phyloP scores from a whole-genome alignment of 92 coral and sea anemone genomes.

The Galaxea fascicularis region DNA sequence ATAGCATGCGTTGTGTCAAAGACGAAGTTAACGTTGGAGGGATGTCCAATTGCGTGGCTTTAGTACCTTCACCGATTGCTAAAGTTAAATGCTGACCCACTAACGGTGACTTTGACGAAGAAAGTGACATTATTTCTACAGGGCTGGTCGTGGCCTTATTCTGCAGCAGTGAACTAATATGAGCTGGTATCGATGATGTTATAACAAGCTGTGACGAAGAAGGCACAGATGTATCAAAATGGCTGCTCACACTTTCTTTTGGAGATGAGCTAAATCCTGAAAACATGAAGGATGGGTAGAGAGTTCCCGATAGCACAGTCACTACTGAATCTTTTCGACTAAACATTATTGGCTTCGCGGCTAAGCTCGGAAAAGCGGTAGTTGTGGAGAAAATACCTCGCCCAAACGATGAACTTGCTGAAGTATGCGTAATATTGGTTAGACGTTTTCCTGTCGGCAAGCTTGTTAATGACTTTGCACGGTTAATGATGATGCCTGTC shows the following conservation, averaged over 20 bases:
- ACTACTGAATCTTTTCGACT: too few species aligned
- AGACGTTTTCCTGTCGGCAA: too few species aligned
- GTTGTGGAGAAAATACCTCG: too few species aligned
- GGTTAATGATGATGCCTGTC: not conserved
- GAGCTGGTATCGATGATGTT: too few species aligned
- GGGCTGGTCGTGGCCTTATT: not conserved
- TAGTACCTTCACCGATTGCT: not conserved
- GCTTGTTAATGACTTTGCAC: not conserved
- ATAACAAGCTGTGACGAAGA: too few species aligned
- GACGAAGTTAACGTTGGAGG: not conserved
- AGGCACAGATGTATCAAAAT: too few species aligned
- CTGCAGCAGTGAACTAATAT: not conserved
- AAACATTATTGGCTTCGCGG: too few species aligned
- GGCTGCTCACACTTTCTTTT: not conserved
- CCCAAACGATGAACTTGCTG: too few species aligned
- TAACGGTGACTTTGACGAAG: not conserved
- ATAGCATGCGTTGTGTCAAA: not conserved
- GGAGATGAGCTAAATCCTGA: not conserved
- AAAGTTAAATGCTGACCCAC: not conserved
- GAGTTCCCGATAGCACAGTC: too few species aligned
- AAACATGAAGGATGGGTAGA: too few species aligned
- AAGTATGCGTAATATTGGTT: too few species aligned
- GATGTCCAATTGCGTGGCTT: not conserved
- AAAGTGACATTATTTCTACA: not conserved
- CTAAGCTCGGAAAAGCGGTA: too few species aligned